Percentiles rank a stretch among this genome's conserved stretches.
Evolutionary conservation across 2,888 invertebrate species (phyloP).

Genomic region (Icerya purchasi): DNA sequence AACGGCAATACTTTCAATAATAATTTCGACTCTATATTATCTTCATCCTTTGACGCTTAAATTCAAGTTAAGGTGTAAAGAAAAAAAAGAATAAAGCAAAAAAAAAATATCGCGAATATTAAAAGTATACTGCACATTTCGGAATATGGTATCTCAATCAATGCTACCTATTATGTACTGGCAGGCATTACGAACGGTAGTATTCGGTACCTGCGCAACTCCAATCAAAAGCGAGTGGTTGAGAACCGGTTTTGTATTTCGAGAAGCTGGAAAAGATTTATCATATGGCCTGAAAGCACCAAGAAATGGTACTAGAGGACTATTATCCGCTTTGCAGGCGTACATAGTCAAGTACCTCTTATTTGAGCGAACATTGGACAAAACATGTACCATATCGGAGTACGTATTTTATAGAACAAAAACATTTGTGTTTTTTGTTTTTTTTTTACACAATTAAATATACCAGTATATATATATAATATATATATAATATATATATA

Average conservation of each 20-base stretch:
- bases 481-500: no score
- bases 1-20: no score
- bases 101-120: background rate
- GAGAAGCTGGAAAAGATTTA: slow-evolving; percentile 34
- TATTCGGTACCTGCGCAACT: slow-evolving; percentile 43
- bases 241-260: slow-evolving; percentile 40
- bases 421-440: no score
- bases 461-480: no score
- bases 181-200: slow-evolving; percentile 38
- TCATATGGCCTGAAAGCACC: slow-evolving; percentile 42
- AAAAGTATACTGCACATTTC: no score
- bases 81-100: background rate
- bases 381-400: slow-evolving; percentile 31
- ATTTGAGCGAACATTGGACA: slow-evolving; percentile 30
- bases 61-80: background rate
- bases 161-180: slow-evolving; percentile 8
- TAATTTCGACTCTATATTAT: no score
- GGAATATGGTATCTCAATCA: no score
- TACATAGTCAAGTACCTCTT: slow-evolving; percentile 45
- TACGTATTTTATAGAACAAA: no score
- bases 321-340: slow-evolving; percentile 43
- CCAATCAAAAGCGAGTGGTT: slow-evolving; percentile 52
- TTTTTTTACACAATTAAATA: no score
- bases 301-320: slow-evolving; percentile 39
- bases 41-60: no score